Base-by-base conservation (phyloP, 1,140 invertebrate species). In the Drosophila arawakana region DNA sequence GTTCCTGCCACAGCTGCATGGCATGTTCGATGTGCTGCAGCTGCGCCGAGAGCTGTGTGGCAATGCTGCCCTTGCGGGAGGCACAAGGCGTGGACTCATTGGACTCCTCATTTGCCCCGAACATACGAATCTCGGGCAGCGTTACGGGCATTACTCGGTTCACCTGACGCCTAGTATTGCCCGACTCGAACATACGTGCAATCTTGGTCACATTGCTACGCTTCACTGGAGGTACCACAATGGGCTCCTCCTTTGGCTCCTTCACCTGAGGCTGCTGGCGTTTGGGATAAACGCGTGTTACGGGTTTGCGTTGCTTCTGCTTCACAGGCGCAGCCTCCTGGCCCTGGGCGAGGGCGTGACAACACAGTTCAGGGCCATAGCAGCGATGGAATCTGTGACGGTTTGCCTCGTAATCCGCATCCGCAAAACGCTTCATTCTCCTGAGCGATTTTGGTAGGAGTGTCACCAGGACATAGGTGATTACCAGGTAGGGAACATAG, bases 121-220 rank as follows among this genome's bases (percentile, higher is more conserved):
- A 74, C 74, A 81, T 80, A 3, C 89, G 75, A 34, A 89, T 83
- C 50, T 91, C 81, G 5, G 88, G 88, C n/a, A 85, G 54, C 9
- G 58, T 72, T 0, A 79, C 44, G 13, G 89, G 69, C 6, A 76
- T 25, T 7, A 91, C 91, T 1, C 91, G 76, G 58, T 59, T 91
- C 47, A 91, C 80, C 68, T 82, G 77, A 7, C 70, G 81, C 49
- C 8, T 49, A 3, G 78, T 60, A 34, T 9, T 52, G 43, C 83
- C 88, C 34, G 80, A 72, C 67, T 91, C 91, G 25, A 91, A 91
- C 91, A 91, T 91, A 44, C 82, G 67, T 2, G 91, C 91, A 10
- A 91, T 91, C 61, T 91, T 85, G 41, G 91, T 91, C 8, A 91
- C 91, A 74, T 91, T 81, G 47, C 76, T 91, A 21, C 83, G 68